phyloP scores from a whole-genome alignment of 2,797 vertebrate genomes.

The Euthynnus affinis region DNA sequence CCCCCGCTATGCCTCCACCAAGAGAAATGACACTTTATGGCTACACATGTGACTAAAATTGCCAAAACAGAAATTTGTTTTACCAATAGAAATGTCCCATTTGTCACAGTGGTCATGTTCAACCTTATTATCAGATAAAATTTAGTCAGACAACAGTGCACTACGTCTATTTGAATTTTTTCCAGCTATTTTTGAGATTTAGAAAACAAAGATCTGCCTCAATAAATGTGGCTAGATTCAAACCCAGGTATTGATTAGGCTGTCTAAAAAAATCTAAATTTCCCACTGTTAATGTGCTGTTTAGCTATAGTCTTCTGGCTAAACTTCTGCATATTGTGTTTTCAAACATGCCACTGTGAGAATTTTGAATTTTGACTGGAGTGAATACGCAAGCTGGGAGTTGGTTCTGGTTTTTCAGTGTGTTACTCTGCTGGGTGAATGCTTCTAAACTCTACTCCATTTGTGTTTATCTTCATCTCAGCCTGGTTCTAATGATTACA shows the following conservation, averaged over 20 bases:
- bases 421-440: slow-evolving; percentile 19
- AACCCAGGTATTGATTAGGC: neutral
- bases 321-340: slow-evolving; percentile 10
- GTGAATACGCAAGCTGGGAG: neutral
- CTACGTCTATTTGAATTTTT: no score
- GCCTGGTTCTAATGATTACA: slow-evolving; percentile 9
- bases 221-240: neutral
- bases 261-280: neutral
- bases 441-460: slow-evolving; percentile 7
- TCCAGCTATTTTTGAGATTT: neutral
- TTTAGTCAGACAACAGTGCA: no score
- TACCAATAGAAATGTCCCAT: no score
- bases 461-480: neutral
- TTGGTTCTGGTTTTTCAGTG: slow-evolving; percentile 3
- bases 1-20: neutral
- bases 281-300: neutral
- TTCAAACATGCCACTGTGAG: neutral
- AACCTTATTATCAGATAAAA: no score
- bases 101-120: no score
- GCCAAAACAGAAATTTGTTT: slow-evolving; percentile 24
- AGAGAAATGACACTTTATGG: slow-evolving; percentile 12
- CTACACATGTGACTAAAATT: slow-evolving; percentile 40
- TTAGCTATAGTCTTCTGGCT: slow-evolving; percentile 7
- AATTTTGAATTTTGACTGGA: slow-evolving; percentile 7
- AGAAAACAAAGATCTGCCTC: neutral